Evolutionary conservation across 2,113 vertebrate genomes (phyloP), one percentile per base, ranked within the genome.

Genomic region (Maccullochella peelii): DNA sequence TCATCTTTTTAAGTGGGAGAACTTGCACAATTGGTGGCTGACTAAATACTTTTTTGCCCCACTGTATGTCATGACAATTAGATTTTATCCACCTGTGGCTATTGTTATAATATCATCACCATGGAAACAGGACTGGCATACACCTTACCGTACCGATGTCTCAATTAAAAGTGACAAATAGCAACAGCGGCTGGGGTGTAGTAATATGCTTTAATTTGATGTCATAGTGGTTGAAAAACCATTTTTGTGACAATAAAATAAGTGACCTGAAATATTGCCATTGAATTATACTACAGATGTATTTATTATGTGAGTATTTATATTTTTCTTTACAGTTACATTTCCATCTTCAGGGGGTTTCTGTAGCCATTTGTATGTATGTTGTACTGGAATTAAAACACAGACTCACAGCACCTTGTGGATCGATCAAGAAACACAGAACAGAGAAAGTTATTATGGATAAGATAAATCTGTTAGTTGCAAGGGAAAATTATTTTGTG

Each of bases 81-180:
- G 2, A 20, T 71, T 55, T 50, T 59, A 40, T 62, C 30, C 23
- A 50, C 23, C 23, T 52, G 10, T 74, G 33, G 25, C 20, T 61
- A n/a, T 54, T 47, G 21, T 27, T 15, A 38, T 27, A n/a, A 79
- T 79, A 66, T 47, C 25, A 14, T 78, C 55, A 69, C 54, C 73
- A 80, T 59, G 54, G 65, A 69, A 79, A 74, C 57, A 71, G 25
- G 18, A 68, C 54, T 5, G 5, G 15, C 38, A 66, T 23, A 61
- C 40, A 63, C 27, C 14, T 73, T 57, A 30, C 11, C 2, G 42
- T 30, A 44, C 7, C 16, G 18, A 27, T 21, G 55, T 65, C 73
- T 58, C 63, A 57, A 30, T 86, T 63, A 82, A 30, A 80, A 58
- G 71, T 30, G 65, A 65, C n/a, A 85, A 65, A 40, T 27, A 25